Evolutionary conservation across 2,113 vertebrate genomes (phyloP), one percentile per base, ranked within the genome.

Genomic region (Panthera tigris): DNA sequence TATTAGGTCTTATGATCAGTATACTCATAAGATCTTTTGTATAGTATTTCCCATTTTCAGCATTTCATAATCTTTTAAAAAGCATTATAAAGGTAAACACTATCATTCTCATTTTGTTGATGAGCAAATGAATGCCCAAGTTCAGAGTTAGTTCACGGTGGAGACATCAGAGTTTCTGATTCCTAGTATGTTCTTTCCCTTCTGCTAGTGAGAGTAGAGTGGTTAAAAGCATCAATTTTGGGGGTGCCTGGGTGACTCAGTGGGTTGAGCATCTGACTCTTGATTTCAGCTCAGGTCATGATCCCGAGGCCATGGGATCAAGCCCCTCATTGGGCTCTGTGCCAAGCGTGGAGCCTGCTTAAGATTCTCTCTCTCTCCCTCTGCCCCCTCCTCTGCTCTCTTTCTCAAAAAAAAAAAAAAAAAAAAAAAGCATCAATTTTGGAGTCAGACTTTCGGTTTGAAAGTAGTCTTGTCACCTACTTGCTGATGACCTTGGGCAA

Each of bases 21-120:
- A 81, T 52, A 61, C 63, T 80, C 69, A 57, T 66, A 76, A n/a
- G 93, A 74, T 52, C 61, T 81, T 97, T 80, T 85, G 11, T 93
- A 94, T 33, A 88, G 66, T 91, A 88, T 57, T 65, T 96, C 39
- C 61, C 52, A 84, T 52, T 94, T 95, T 81, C 55, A 89, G 45
- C n/a, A 83, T 78, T 89, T 61, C 31, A 31, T 65, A 73, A 80
- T 82, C 65, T 79, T 95, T 94, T 31, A 8, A 79, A 92, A 93
- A 91, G 31, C 16, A 66, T 82, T 48, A 2, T 55, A 81, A 69
- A 69, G 14, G 68, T 45, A 86, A 91, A 68, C 52, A 39, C 79
- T 92, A 29, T 95, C 36, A 45, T 57, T 91, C n/a, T 84, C 78
- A 89, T 93, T 92, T 92, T 65, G 80, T n/a, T 83, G 79, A 91